Conservation (phyloP, 2,888 invertebrate species). For the Baccha elongata region DNA sequence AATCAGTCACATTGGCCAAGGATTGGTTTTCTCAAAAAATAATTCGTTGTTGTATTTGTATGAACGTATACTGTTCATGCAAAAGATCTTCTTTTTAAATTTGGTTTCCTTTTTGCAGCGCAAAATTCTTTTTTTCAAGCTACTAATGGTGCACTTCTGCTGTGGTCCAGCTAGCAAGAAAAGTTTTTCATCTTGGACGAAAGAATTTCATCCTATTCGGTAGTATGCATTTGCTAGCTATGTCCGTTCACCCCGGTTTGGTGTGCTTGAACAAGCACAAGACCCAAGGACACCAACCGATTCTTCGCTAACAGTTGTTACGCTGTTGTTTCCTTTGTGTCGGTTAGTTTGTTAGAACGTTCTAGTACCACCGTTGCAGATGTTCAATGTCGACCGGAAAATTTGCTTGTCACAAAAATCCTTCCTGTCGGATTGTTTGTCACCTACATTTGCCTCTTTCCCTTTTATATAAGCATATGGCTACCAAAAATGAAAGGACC, state of each 20-base stretch:
- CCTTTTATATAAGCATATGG: background rate
- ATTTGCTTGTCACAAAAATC: constrained; percentile 81
- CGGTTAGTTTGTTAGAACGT: constrained; percentile 53
- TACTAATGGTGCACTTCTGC: constrained; percentile 63
- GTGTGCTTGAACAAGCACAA: constrained; percentile 26
- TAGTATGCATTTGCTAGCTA: background rate
- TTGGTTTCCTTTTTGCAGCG: constrained; percentile 27
- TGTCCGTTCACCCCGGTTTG: constrained; percentile 38
- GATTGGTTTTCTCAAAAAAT: constrained; percentile 34
- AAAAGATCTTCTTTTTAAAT: constrained; percentile 14
- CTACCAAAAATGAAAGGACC: constrained; percentile 22
- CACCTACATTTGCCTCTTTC: constrained; percentile 20
- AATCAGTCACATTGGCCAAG: constrained; percentile 37
- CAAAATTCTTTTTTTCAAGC: constrained; percentile 33
- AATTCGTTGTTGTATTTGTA: background rate
- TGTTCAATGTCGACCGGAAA: constrained; percentile 76
- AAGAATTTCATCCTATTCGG: constrained; percentile 25
- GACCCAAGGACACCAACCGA: constrained; percentile 18
- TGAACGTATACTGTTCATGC: constrained; percentile 1
- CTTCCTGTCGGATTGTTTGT: constrained; percentile 79
- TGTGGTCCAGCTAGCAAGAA: constrained; percentile 55
- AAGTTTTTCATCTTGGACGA: constrained; percentile 28
- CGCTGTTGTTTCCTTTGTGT: constrained; percentile 62
- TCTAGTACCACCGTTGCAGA: constrained; percentile 34
- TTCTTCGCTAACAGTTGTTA: constrained; percentile 58